These are phyloP conservation scores for Flexamia atlantica DNA, from an alignment of 2,888 invertebrate species.

Conservation along the genomic window DNA sequence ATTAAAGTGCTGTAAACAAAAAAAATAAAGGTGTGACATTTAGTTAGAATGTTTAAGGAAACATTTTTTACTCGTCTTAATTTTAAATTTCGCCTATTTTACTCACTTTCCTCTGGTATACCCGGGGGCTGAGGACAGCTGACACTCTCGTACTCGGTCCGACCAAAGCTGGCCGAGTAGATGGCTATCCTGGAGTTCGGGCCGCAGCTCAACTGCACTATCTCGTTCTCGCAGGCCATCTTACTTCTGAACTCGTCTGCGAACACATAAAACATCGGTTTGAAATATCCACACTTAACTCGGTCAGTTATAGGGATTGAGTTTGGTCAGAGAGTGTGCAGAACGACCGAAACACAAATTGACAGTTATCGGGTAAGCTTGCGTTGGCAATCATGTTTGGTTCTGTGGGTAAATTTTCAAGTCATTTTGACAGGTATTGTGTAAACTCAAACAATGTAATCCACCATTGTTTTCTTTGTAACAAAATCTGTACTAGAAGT, in stretches of 20 bases:
- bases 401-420: no score
- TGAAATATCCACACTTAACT: no score
- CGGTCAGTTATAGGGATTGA: no score
- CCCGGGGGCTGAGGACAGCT: slow-evolving; percentile 90
- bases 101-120: slow-evolving; percentile 93
- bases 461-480: no score
- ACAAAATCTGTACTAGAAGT: no score
- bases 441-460: no score
- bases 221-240: slow-evolving; percentile 95
- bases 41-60: no score
- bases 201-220: slow-evolving; percentile 91
- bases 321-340: not conserved
- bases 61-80: no score
- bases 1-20: no score
- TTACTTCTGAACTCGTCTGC: slow-evolving; percentile 96
- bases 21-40: no score
- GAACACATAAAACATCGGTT: not conserved
- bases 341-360: not conserved
- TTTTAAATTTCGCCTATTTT: no score
- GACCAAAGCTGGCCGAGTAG: slow-evolving; percentile 94
- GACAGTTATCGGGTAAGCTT: not conserved
- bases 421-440: no score
- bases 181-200: slow-evolving; percentile 93
- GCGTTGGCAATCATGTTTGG: not conserved
- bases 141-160: slow-evolving; percentile 91